Evolutionary conservation across 2,113 vertebrate genomes (phyloP).

Genomic region (Heliornis fulica): DNA sequence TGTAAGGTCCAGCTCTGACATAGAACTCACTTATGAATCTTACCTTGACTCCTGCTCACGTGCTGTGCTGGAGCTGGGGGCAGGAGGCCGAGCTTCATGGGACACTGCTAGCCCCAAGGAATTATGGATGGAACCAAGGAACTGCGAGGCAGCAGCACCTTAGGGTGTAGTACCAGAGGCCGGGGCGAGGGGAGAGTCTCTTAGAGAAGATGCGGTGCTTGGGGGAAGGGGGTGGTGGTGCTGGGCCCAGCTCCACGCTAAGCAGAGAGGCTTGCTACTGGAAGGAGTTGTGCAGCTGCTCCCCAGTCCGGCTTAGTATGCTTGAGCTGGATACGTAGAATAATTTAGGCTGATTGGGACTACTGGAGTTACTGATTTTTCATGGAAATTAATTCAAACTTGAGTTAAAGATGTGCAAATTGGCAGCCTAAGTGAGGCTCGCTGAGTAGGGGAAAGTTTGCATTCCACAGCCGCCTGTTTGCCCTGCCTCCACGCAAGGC

Average conservation of each 20-base stretch:
- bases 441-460: not conserved
- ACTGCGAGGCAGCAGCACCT: not conserved
- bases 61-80: not conserved
- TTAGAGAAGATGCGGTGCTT: not conserved
- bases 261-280: accelerated
- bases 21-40: not conserved
- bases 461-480: not conserved
- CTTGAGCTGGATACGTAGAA: not conserved
- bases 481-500: not conserved
- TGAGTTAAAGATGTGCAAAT: not conserved
- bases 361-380: not conserved
- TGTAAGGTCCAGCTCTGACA: not conserved
- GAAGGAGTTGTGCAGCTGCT: not conserved
- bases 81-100: not conserved
- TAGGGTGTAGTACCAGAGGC: not conserved
- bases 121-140: not conserved
- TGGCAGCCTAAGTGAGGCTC: not conserved
- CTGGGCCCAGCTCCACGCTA: accelerated
- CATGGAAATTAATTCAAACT: not conserved
- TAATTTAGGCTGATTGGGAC: not conserved
- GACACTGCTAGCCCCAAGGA: not conserved
- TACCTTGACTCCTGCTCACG: not conserved
- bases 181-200: not conserved
- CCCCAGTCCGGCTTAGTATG: not conserved
- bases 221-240: not conserved